Evolutionary conservation across 2,113 vertebrate species (phyloP).

Genomic region (Noturus placidus): DNA sequence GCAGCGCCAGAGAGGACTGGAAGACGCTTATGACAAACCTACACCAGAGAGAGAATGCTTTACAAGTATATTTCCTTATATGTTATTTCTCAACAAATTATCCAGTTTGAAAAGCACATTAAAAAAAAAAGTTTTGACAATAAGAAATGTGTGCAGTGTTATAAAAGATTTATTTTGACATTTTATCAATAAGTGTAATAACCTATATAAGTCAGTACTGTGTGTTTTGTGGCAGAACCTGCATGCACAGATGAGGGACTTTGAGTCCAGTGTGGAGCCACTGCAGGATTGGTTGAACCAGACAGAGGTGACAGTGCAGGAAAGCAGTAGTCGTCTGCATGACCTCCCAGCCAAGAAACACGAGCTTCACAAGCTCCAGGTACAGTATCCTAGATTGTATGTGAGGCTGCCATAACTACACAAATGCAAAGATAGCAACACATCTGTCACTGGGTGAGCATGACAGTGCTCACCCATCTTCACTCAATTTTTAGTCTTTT

Average conservation of each 20-base stretch:
- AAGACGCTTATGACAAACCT: slow-evolving; percentile 86
- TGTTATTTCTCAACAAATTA: not conserved
- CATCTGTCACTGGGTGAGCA: not conserved
- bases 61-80: slow-evolving; percentile 77
- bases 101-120: not conserved
- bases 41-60: slow-evolving; percentile 82
- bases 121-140: not conserved
- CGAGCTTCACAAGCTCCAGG: slow-evolving; percentile 93
- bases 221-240: slow-evolving; percentile 74
- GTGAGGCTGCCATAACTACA: not conserved
- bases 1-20: slow-evolving; percentile 86
- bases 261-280: slow-evolving; percentile 87
- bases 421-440: not conserved
- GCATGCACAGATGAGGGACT: slow-evolving; percentile 92
- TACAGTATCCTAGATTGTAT: slow-evolving; percentile 55
- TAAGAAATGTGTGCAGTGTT: not conserved
- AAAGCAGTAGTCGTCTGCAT: slow-evolving; percentile 83
- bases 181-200: not conserved
- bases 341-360: slow-evolving; percentile 89
- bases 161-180: not conserved
- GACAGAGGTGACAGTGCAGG: slow-evolving; percentile 82
- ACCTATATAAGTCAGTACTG: slow-evolving; percentile 7
- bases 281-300: slow-evolving; percentile 88
- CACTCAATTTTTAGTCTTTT: not conserved
- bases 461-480: not conserved